Base-by-base conservation (phyloP, 2,113 vertebrate genomes). In the Tylochromis polylepis region DNA sequence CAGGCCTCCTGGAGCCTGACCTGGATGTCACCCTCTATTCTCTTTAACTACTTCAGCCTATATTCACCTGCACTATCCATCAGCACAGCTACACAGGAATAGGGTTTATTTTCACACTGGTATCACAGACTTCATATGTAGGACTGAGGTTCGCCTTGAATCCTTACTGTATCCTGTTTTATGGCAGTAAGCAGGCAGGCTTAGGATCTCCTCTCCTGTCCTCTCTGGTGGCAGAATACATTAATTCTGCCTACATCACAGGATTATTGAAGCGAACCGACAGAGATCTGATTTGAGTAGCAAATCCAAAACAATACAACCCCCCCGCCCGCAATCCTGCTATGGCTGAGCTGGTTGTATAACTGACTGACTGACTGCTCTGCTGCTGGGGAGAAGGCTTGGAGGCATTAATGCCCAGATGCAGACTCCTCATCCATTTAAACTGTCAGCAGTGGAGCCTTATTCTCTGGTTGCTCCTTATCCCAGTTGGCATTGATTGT, bases 221-320 rank as follows among this genome's bases (percentile, higher is more conserved):
- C 87, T 87, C 72, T 90, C 29, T 22, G 12, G 70, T 86, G 53
- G 91, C 82, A 84, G 84, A 90, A 93, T 87, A 51, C 87, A 87
- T 91, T 88, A 90, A 91, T 88, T 88, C 90, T 53, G 92, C 87
- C 78, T 79, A 88, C 86, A 90, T 93, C 86, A 53, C 77, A 56
- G 93, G 94, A 95, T 94, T 95, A 95, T 55, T 59, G 88, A 92
- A 75, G 89, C 84, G 1, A 88, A 88, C 72, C 3, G 86, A 86
- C 87, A 89, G 91, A 94, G 91, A 95, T 95, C 93, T 93, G 92
- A 92, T 94, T 94, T 91, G 89, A 95, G 94, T 86, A 85, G 89
- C 89, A 87, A 93, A 94, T 94, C 91, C 90, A 88, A 93, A 94
- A 94, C 92, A 93, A 91, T 92, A 70, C 85, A 86, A 11, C 3